Percentiles rank a stretch among this genome's conserved stretches.
Conservation (phyloP, 2,113 vertebrate genomes). For the Alligator mississippiensis region DNA sequence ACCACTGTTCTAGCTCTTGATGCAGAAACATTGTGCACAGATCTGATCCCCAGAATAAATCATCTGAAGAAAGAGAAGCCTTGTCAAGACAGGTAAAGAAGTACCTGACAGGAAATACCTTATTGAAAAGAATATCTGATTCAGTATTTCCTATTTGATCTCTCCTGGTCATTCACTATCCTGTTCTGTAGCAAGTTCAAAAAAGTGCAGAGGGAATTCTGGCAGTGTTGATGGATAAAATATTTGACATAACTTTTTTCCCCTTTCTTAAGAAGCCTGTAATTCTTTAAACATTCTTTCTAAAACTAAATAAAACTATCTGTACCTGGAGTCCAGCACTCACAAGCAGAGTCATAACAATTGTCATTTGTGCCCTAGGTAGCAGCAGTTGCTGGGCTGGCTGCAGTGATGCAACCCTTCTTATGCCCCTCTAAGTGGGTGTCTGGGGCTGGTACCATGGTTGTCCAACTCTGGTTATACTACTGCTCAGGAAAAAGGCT, state of each 20-base stretch:
- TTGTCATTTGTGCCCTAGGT: too few relatives aligned
- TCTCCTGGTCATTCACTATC: background rate
- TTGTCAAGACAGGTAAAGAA: constrained; percentile 43
- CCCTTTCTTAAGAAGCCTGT: background rate
- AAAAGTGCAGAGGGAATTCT: background rate
- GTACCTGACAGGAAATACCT: background rate
- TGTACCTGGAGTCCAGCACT: background rate
- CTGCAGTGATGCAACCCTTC: too few relatives aligned
- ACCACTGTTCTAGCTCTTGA: constrained; percentile 24
- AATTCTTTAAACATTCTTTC: background rate
- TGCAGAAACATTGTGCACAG: constrained; percentile 46
- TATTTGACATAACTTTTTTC: background rate
- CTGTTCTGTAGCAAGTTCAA: background rate
- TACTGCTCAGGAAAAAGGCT: background rate
- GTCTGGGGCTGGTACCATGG: too few relatives aligned
- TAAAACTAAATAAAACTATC: background rate
- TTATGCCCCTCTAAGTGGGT: too few relatives aligned
- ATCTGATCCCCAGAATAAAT: constrained; percentile 64
- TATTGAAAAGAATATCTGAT: background rate
- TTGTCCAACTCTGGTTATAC: too few relatives aligned
- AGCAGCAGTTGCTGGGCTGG: too few relatives aligned
- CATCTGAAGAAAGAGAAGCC: constrained; percentile 46
- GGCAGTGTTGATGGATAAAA: background rate
- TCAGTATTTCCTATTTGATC: background rate
- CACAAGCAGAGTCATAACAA: background rate